Conservation (phyloP, 2,113 vertebrate species). For the Pipa parva region DNA sequence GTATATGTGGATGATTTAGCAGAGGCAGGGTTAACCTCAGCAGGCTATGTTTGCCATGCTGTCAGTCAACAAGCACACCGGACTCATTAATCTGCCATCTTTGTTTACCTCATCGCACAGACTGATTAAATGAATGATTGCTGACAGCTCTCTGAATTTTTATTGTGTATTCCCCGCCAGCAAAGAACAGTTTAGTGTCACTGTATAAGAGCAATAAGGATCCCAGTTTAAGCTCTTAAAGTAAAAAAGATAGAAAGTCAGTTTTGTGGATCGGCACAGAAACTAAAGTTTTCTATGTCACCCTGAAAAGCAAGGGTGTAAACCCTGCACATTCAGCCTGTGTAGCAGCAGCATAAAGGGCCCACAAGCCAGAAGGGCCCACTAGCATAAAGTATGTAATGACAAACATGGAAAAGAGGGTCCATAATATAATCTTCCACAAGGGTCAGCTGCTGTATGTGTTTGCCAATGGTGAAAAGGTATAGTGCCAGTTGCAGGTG, state of each 20-base stretch:
- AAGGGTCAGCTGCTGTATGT: no score
- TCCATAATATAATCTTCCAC: no score
- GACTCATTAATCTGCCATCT: constrained; percentile 73
- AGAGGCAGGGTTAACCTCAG: constrained; percentile 56
- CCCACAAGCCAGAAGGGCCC: no score
- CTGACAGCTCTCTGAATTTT: constrained; percentile 61
- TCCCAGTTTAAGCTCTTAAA: not conserved
- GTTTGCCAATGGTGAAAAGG: no score
- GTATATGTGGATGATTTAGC: constrained; percentile 13
- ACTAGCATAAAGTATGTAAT: no score
- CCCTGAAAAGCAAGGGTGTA: not conserved
- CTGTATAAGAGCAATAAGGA: not conserved
- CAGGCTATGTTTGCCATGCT: constrained; percentile 65
- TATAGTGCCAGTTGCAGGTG: no score
- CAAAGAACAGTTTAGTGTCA: constrained; percentile 40
- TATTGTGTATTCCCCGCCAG: constrained; percentile 37
- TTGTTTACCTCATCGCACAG: constrained; percentile 73
- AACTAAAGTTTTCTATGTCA: no score
- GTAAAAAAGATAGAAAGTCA: not conserved
- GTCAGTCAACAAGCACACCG: constrained; percentile 66
- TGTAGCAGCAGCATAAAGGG: no score
- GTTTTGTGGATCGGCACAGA: not conserved
- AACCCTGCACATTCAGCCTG: not conserved
- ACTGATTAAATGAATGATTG: constrained; percentile 77
- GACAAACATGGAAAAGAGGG: no score